phyloP scores from a whole-genome alignment of 2,888 invertebrate genomes.

The Meteorus cinctellus region DNA sequence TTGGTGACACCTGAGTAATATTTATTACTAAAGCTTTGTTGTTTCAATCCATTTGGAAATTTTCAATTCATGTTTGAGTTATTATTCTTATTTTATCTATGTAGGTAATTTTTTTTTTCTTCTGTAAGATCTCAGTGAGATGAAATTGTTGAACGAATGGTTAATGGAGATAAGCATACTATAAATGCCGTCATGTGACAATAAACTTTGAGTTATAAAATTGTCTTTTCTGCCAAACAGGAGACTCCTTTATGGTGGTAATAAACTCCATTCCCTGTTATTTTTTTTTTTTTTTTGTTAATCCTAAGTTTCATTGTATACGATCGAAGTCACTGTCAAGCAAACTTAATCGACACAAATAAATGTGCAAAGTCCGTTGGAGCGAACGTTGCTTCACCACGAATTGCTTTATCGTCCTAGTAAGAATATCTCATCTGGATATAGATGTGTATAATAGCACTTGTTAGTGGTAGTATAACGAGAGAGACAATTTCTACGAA shows the following conservation, averaged over 20 bases:
- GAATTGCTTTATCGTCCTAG: constrained; percentile 49
- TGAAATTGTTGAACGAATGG: constrained; percentile 28
- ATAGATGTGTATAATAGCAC: constrained; percentile 50
- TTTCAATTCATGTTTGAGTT: too few species aligned
- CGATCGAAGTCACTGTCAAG: constrained; percentile 33
- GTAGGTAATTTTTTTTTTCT: neutral
- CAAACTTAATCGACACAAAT: constrained; percentile 46
- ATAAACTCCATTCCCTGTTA: constrained; percentile 28
- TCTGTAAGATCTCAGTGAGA: neutral
- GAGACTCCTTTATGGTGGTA: constrained; percentile 29
- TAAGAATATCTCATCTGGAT: constrained; percentile 38
- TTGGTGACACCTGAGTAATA: neutral
- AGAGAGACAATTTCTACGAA: constrained; percentile 51
- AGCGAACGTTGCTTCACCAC: constrained; percentile 24
- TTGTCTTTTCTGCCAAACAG: constrained; percentile 23
- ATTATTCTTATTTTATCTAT: too few species aligned
- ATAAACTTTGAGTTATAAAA: constrained; percentile 27
- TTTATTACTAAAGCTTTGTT: neutral
- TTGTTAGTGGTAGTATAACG: constrained; percentile 48
- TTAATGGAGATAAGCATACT: constrained; percentile 24
- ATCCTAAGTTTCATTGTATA: constrained; percentile 14
- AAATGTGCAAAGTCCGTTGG: constrained; percentile 44
- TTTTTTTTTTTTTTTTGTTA: constrained; percentile 19
- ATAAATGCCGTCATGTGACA: constrained; percentile 23
- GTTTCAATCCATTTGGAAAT: too few species aligned